phyloP scores from a whole-genome alignment of 2,797 vertebrate species.

The Cirrhinus mrigala region DNA sequence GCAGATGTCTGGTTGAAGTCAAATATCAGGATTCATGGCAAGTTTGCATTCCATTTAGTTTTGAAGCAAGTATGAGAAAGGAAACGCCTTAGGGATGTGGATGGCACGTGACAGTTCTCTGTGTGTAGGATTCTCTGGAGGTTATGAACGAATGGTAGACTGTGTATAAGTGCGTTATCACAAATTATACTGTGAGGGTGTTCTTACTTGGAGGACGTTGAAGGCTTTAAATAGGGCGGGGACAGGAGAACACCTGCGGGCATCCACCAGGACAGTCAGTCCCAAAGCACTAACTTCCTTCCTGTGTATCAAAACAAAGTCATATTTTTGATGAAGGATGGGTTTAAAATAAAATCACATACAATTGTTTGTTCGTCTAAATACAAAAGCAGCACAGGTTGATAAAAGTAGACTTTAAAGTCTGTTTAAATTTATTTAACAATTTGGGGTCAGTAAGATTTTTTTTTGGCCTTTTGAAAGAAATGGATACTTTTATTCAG shows the following conservation, averaged over 20 bases:
- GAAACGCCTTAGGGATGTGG: constrained; percentile 5
- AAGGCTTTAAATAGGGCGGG: constrained; percentile 85
- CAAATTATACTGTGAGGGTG: constrained; percentile 15
- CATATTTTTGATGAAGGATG: neutral
- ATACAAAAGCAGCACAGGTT: neutral
- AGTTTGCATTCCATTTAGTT: constrained; percentile 33
- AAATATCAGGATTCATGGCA: constrained; percentile 26
- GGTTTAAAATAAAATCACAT: neutral
- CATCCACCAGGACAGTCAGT: constrained; percentile 88
- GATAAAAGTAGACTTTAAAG: neutral
- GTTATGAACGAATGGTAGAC: neutral
- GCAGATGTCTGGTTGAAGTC: constrained; percentile 35
- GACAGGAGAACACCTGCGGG: constrained; percentile 82
- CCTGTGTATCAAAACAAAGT: constrained; percentile 70
- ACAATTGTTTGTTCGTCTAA: neutral
- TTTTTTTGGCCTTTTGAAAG: neutral
- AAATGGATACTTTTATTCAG: neutral
- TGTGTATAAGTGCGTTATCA: neutral
- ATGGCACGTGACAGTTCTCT: neutral
- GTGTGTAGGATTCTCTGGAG: neutral
- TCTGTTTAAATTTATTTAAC: neutral
- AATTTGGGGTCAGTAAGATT: neutral
- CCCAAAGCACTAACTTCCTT: constrained; percentile 81
- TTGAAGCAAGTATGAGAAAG: constrained; percentile 3
- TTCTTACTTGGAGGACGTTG: constrained; percentile 83